Conservation (phyloP, 2,797 vertebrate species). For the Cheirogaleus major region DNA sequence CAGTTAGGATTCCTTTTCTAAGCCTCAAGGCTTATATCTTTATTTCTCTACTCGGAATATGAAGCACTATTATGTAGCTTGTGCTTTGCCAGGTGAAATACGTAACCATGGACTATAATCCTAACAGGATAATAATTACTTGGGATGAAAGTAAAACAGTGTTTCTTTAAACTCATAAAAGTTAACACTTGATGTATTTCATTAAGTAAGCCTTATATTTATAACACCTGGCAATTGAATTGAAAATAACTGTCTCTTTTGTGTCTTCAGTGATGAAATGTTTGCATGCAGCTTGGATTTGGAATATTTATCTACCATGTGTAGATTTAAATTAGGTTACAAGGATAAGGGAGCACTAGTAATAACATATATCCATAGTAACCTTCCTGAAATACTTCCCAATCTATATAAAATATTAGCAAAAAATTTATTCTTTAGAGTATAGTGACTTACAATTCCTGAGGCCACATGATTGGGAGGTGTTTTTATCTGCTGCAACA, state of each 20-base stretch:
- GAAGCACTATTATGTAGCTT: neutral
- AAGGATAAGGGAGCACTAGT: neutral
- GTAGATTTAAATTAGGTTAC: neutral
- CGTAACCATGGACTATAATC: neutral
- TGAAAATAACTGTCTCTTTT: constrained; percentile 7
- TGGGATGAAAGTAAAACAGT: neutral
- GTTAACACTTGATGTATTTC: neutral
- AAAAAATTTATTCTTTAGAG: constrained; percentile 13
- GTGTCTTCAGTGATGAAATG: neutral
- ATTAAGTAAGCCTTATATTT: constrained; percentile 21
- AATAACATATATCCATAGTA: neutral
- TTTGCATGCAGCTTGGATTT: neutral
- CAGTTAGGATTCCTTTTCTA: neutral
- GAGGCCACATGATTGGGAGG: neutral
- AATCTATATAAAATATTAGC: neutral
- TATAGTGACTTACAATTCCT: neutral
- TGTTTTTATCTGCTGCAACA: neutral
- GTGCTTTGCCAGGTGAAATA: neutral
- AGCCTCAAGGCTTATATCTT: neutral
- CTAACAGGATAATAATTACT: neutral
- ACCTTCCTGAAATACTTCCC: neutral
- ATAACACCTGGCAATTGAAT: constrained; percentile 9
- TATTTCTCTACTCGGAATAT: neutral
- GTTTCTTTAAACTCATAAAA: neutral
- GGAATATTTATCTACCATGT: neutral